These are phyloP conservation scores for Oryzias javanicus DNA, from an alignment of 2,113 vertebrate genomes.

Conservation along the genomic window DNA sequence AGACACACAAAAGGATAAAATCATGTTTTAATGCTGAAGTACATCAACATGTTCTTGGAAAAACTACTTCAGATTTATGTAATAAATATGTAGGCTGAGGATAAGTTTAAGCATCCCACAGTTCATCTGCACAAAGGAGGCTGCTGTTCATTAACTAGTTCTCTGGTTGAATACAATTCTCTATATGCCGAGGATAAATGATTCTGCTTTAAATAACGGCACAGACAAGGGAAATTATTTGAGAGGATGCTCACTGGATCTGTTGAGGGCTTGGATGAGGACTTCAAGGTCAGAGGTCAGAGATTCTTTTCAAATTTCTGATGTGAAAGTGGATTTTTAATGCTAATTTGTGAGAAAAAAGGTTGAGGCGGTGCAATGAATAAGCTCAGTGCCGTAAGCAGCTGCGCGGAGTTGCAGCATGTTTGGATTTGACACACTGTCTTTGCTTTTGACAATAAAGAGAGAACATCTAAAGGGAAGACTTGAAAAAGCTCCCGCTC, in stretches of 20 bases:
- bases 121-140: neutral
- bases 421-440: constrained; percentile 33
- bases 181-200: constrained; percentile 20
- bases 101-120: constrained; percentile 28
- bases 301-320: constrained; percentile 38
- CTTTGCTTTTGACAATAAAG: constrained; percentile 43
- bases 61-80: neutral
- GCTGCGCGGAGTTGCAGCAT: constrained; percentile 11
- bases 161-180: constrained; percentile 24
- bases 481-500: constrained; percentile 45
- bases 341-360: constrained; percentile 20
- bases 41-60: too few relatives aligned
- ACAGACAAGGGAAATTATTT: constrained; percentile 14
- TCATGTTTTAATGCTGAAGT: too few relatives aligned
- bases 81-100: neutral
- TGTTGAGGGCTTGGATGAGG: constrained; percentile 11
- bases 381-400: constrained; percentile 18
- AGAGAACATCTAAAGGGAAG: constrained; percentile 38
- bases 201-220: constrained; percentile 23
- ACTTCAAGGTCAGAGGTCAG: constrained; percentile 41
- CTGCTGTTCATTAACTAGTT: constrained; percentile 10
- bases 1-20: too few relatives aligned
- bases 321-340: constrained; percentile 34
- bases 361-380: constrained; percentile 11
- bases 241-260: constrained; percentile 18